Evolutionary conservation across 2,797 vertebrate species (phyloP), one percentile per base, ranked within the genome.

Genomic region (Malacoraja senta): DNA sequence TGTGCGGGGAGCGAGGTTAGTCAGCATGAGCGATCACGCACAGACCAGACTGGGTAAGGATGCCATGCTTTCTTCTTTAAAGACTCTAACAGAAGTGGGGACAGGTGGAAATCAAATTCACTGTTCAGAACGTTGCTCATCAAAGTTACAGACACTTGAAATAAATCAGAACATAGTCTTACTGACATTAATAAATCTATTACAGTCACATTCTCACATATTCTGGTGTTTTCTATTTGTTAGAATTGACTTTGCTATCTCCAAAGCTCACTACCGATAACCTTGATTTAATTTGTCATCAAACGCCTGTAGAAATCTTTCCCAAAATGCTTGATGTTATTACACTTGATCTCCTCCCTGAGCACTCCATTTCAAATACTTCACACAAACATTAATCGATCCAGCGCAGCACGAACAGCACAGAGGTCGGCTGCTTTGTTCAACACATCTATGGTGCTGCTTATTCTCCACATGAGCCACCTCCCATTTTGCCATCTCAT

Each of bases 111-210:
- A 26, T 83, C 44, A 58, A 83, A 26, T 58, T 26, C 44, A 83
- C 9, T 29, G 6, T 58, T 58, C 53, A 83, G 53, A 61, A 83
- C 53, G 2, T 58, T 83, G 80, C 79, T 10, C 8, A 9, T 53
- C 79, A 81, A 53, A 53, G 38, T 58, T 58, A 81, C 38, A 83
- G 19, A 8, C 8, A 29, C 24, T 58, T 58, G 80, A 83, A 83
- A 83, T 83, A 83, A 83, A 83, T 83, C 44, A 83, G 44, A 83
- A 58, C 9, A 24, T 53, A 81, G 79, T 24, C 79, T 81, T 53
- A 81, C 79, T 81, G 38, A 53, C 19, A 26, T 81, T 81, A 81
- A 81, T 83, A 29, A 83, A 83, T 58, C 21, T 13, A 83, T 83
- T 61, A 29, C 44, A 83, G 80, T 26, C 80, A 58, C 29, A 21